Evolutionary conservation across 2,113 vertebrate species (phyloP).

Genomic region (Clarias gariepinus): DNA sequence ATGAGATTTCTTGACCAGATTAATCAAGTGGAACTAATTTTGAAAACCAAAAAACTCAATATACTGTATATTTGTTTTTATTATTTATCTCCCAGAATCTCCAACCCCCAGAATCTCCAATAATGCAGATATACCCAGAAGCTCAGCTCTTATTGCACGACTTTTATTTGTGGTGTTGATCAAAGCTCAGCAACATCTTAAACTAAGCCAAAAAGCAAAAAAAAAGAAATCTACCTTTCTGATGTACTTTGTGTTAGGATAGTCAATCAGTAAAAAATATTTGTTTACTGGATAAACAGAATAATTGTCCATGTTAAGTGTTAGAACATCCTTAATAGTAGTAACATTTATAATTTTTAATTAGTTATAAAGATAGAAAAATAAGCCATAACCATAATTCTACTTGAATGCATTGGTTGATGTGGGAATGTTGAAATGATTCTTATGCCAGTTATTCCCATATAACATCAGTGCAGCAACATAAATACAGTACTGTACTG

Average conservation of each 20-base stretch:
- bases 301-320: background rate
- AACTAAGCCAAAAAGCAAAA: background rate
- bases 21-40: conserved; percentile 46
- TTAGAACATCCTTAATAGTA: background rate
- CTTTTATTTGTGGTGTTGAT: background rate
- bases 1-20: conserved; percentile 34
- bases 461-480: background rate
- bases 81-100: no score
- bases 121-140: conserved; percentile 1
- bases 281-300: background rate
- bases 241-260: background rate
- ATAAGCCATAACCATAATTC: background rate
- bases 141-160: background rate
- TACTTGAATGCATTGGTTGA: background rate
- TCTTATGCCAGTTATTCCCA: background rate
- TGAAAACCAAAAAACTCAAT: no score
- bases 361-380: background rate
- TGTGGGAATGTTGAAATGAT: background rate
- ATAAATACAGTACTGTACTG: no score
- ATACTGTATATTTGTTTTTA: no score
- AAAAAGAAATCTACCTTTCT: no score
- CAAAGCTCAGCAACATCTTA: conserved; percentile 5
- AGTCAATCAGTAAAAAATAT: background rate
- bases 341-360: background rate
- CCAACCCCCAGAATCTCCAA: conserved; percentile 2